Base-by-base conservation (phyloP, 1,140 invertebrate species). In the Lepidostoma basale region DNA sequence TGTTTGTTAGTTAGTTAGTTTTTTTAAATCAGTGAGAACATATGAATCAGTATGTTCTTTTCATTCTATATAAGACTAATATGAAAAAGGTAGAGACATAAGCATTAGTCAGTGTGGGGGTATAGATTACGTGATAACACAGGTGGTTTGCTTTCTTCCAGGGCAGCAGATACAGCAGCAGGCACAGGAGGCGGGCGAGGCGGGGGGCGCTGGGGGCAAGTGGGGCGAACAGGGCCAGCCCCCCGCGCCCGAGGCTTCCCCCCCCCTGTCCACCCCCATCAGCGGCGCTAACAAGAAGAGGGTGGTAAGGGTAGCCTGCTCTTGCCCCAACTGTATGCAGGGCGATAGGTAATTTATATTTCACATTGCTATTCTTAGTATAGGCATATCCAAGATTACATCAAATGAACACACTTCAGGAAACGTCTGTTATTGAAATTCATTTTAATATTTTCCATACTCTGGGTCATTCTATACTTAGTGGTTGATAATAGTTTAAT, bases 241-340 rank as follows among this genome's bases (percentile, higher is more conserved):
- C 26, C 26, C 52, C 52, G 3, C 52, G 70, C 76, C 12, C 47
- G 9, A 78, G 0, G 72, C 79, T 3, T 67, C 75, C 1, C 45
- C 74, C 45, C 52, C 12, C 45, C 30, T 16, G 44, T 49, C 80
- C 69, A 82, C 60, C 76, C 78, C 12, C 70, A 14, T 33, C 74
- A 47, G 68, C 73, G 28, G 44, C 20, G 47, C 59, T 36, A 6
- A 63, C 70, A 67, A 72, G 56, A 69, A 67, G 2, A 78, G 90
- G 18, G 76, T 91, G 4, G 81, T 95, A 62, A 81, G 97, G 33
- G 94, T 98, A 1, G 96, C 96, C 6, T 98, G 97, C 79, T 97
- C 95, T 0, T 98, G 97, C 82, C 97, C 97, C 0, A 98, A 98
- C 79, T 98, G 97, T 78, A 88, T 90, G 45, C 93, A 96, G 74